A percentile compares a stretch with the other conserved stretches of the same genome.
Conservation (phyloP, 1,140 invertebrate species). For the Agrypnia vestita region DNA sequence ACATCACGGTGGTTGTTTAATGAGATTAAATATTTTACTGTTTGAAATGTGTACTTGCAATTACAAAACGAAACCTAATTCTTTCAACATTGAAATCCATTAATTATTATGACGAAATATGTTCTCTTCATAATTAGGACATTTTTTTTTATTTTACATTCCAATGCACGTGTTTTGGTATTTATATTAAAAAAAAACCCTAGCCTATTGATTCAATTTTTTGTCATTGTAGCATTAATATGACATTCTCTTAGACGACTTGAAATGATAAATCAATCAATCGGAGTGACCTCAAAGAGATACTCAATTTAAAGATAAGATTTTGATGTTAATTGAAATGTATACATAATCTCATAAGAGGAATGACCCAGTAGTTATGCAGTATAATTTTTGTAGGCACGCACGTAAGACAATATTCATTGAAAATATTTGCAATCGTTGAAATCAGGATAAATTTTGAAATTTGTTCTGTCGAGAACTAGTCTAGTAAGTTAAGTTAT, state of each 20-base stretch:
- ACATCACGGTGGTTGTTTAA: no score
- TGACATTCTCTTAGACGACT: conserved; percentile 43
- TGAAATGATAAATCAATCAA: conserved; percentile 56
- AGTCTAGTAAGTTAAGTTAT: no score
- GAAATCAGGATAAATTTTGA: no score
- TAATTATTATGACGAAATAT: conserved; percentile 27
- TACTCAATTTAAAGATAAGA: conserved; percentile 9
- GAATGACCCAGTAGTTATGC: no score
- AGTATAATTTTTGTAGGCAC: no score
- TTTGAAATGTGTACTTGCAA: no score
- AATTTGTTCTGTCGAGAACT: no score
- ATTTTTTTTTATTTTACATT: conserved; percentile 46
- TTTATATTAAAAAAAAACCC: conserved; percentile 39
- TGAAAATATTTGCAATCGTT: no score
- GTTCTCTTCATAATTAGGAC: conserved; percentile 27
- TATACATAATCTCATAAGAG: not conserved
- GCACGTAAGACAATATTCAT: no score
- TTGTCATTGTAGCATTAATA: conserved; percentile 38
- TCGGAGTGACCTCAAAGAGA: conserved; percentile 24
- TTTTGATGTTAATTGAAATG: conserved; percentile 34
- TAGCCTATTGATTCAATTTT: conserved; percentile 53
- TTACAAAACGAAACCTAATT: not conserved
- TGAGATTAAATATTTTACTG: no score
- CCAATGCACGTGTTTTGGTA: conserved; percentile 51
- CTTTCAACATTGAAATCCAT: conserved; percentile 13